Conservation (phyloP, 1,140 invertebrate species). For the Hermetia illucens region DNA sequence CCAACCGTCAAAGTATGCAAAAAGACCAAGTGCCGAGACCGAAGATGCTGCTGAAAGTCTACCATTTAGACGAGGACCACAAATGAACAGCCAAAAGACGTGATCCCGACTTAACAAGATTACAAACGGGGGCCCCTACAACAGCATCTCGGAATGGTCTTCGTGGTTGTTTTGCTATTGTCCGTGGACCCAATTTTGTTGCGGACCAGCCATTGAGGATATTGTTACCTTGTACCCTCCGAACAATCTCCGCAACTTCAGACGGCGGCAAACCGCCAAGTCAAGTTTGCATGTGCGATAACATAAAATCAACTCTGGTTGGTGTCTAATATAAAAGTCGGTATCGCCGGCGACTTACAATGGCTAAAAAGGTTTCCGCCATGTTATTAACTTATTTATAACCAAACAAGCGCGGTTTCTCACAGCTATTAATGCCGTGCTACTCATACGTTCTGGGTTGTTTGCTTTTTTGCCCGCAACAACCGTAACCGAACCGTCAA, state of each 20-base stretch:
- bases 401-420: slow-evolving; percentile 1
- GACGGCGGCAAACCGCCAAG: not conserved
- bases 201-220: not conserved
- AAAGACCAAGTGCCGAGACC: not conserved
- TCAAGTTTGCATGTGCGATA: not conserved
- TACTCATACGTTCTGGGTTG: not conserved
- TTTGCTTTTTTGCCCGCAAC: not conserved
- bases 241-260: no score
- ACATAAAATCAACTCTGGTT: not conserved
- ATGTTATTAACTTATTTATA: slow-evolving; percentile 1
- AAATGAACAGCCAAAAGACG: not conserved
- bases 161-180: not conserved
- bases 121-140: not conserved
- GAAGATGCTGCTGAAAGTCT: not conserved
- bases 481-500: no score
- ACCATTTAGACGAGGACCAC: not conserved
- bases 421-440: not conserved
- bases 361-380: no score
- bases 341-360: no score
- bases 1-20: not conserved
- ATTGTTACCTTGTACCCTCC: not conserved
- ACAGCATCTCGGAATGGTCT: not conserved
- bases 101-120: not conserved
- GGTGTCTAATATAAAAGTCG: no score
- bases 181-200: not conserved